Conservation (phyloP, 2,888 invertebrate species). For the Coleophora flavipennella region DNA sequence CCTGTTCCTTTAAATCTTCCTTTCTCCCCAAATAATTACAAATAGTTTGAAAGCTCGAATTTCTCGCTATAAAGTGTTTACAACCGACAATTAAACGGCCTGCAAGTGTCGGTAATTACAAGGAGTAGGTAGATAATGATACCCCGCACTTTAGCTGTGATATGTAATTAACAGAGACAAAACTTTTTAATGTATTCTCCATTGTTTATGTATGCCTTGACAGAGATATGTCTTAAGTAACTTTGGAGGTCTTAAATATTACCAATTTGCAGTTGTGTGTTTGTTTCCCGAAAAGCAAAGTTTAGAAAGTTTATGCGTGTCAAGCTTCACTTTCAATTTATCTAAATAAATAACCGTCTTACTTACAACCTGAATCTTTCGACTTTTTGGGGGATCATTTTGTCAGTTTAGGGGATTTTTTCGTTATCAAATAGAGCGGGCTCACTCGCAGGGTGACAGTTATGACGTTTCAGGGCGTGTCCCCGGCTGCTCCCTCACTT, state of each 20-base stretch:
- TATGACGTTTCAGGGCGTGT: slow-evolving; percentile 65
- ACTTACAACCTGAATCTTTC: no score
- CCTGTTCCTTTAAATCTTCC: slow-evolving; percentile 20
- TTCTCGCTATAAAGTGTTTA: slow-evolving; percentile 24
- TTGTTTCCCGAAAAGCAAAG: slow-evolving; percentile 1
- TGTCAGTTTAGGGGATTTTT: slow-evolving; percentile 36
- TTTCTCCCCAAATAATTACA: slow-evolving; percentile 24
- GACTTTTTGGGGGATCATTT: slow-evolving; percentile 47
- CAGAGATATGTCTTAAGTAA: slow-evolving; percentile 13
- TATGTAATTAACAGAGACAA: slow-evolving; percentile 17
- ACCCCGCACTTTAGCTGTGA: slow-evolving; percentile 19
- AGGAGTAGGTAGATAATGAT: slow-evolving; percentile 29
- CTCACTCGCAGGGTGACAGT: slow-evolving; percentile 45
- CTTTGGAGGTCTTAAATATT: no score
- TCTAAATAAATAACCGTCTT: no score
- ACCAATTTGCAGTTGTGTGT: neutral
- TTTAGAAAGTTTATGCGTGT: neutral
- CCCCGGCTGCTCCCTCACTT: slow-evolving; percentile 56
- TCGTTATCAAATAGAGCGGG: slow-evolving; percentile 21
- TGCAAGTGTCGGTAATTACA: slow-evolving; percentile 23
- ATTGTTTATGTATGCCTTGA: slow-evolving; percentile 21
- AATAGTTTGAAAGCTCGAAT: slow-evolving; percentile 21
- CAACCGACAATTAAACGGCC: slow-evolving; percentile 30
- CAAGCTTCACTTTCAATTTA: no score
- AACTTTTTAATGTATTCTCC: slow-evolving; percentile 20